phyloP scores from a whole-genome alignment of 2,888 invertebrate species.

The Myopa testacea region DNA sequence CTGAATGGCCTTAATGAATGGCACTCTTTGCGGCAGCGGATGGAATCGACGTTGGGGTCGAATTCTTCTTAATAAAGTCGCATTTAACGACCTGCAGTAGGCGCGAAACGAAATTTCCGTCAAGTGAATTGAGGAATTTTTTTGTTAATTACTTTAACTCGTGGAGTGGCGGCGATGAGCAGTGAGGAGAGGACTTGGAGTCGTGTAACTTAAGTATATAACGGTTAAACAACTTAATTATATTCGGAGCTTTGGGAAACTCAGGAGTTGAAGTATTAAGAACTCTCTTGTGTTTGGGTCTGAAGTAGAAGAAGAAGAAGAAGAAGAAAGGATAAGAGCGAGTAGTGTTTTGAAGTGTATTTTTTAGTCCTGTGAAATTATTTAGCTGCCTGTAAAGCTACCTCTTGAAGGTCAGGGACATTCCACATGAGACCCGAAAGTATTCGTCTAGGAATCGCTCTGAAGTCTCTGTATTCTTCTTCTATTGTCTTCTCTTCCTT shows the following conservation, averaged over 20 bases:
- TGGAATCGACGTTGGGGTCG: neutral
- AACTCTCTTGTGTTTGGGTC: too few relatives aligned
- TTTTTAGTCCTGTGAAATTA: too few relatives aligned
- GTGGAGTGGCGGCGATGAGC: neutral
- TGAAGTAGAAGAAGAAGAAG: too few relatives aligned
- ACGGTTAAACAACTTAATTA: slow-evolving; percentile 10
- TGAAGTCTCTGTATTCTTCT: too few relatives aligned
- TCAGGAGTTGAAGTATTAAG: neutral
- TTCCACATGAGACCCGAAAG: too few relatives aligned
- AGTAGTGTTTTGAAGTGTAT: too few relatives aligned
- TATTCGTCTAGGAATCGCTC: too few relatives aligned
- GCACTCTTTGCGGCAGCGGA: neutral
- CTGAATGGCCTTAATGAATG: neutral
- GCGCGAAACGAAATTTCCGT: slow-evolving; percentile 12
- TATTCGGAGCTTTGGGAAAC: neutral
- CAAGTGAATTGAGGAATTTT: slow-evolving; percentile 35
- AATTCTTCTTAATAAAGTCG: slow-evolving; percentile 35
- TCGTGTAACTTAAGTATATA: neutral
- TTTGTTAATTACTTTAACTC: slow-evolving; percentile 1
- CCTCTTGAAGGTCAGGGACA: too few relatives aligned
- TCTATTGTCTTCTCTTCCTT: too few relatives aligned
- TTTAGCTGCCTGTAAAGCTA: too few relatives aligned
- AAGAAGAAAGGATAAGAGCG: too few relatives aligned
- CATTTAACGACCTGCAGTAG: slow-evolving; percentile 28
- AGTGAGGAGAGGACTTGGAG: neutral